phyloP scores from a whole-genome alignment of 1,140 invertebrate genomes.

The Argopecten irradians region DNA sequence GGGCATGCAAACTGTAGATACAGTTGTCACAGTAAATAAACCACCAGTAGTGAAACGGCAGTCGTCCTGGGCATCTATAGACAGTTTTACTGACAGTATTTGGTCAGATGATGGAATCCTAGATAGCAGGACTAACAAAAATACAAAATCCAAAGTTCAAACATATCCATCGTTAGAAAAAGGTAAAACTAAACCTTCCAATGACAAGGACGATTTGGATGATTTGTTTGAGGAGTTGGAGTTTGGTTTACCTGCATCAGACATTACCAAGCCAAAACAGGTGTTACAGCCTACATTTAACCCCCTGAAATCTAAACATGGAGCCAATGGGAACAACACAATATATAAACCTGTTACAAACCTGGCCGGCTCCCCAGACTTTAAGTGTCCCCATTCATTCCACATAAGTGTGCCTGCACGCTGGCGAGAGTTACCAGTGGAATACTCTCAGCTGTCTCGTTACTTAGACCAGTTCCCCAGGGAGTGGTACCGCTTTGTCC shows the following conservation, averaged over 20 bases:
- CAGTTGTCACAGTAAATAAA: not conserved
- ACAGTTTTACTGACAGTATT: constrained; percentile 72
- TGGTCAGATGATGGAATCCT: constrained; percentile 69
- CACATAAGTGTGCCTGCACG: constrained; percentile 71
- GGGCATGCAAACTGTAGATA: not conserved
- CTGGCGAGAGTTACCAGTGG: constrained; percentile 74
- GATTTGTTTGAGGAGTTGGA: constrained; percentile 68
- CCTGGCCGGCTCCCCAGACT: constrained; percentile 72
- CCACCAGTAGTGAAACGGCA: constrained; percentile 35
- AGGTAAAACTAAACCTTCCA: constrained; percentile 43
- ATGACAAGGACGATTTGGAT: constrained; percentile 61
- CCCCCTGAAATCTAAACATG: constrained; percentile 41
- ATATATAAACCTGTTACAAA: constrained; percentile 74
- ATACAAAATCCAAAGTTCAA: constrained; percentile 37
- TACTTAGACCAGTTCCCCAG: constrained; percentile 71
- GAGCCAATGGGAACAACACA: constrained; percentile 52
- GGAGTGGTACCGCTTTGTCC: constrained; percentile 75
- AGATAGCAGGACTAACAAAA: constrained; percentile 52
- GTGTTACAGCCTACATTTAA: constrained; percentile 36
- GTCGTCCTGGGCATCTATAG: constrained; percentile 63
- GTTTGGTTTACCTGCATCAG: constrained; percentile 70
- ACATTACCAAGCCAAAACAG: constrained; percentile 59
- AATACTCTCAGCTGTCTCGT: constrained; percentile 70
- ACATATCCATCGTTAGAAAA: constrained; percentile 28
- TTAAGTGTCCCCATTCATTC: constrained; percentile 69